These are phyloP conservation scores for Laticauda colubrina DNA, from an alignment of 2,113 vertebrate genomes.

Conservation along the genomic window DNA sequence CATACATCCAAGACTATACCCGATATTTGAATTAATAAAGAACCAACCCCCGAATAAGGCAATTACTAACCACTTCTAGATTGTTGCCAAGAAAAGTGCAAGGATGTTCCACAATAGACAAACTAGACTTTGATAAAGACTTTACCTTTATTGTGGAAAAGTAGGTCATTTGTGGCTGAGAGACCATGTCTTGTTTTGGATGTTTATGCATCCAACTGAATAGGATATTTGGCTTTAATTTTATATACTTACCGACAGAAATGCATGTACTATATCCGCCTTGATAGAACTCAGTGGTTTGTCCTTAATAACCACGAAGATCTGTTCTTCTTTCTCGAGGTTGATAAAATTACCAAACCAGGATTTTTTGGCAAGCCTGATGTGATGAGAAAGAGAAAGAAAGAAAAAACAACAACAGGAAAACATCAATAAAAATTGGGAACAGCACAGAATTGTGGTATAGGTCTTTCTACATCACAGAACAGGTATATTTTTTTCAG, in stretches of 20 bases:
- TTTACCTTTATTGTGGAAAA: not conserved
- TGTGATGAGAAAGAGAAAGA: not conserved
- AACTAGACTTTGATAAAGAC: not conserved
- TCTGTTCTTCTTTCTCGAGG: conserved; percentile 98
- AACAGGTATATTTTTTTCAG: not conserved
- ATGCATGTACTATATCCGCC: conserved; percentile 97
- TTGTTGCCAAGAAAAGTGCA: not conserved
- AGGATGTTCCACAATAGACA: not conserved
- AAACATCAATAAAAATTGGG: not conserved
- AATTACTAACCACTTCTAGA: not conserved
- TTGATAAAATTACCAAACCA: conserved; percentile 99
- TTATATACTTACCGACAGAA: conserved; percentile 87
- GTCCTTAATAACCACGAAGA: conserved; percentile 97
- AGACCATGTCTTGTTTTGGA: not conserved
- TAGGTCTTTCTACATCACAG: not conserved
- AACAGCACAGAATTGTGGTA: conserved; percentile 1
- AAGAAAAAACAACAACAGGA: not conserved
- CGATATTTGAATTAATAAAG: not conserved
- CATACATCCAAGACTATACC: not conserved
- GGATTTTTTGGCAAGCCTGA: conserved; percentile 99
- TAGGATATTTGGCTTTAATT: not conserved
- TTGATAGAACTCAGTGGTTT: conserved; percentile 99
- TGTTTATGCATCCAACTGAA: not conserved
- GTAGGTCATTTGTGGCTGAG: not conserved
- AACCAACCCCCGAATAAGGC: not conserved